phyloP scores from a whole-genome alignment of 2,113 vertebrate genomes.

The Actinemys pallida region DNA sequence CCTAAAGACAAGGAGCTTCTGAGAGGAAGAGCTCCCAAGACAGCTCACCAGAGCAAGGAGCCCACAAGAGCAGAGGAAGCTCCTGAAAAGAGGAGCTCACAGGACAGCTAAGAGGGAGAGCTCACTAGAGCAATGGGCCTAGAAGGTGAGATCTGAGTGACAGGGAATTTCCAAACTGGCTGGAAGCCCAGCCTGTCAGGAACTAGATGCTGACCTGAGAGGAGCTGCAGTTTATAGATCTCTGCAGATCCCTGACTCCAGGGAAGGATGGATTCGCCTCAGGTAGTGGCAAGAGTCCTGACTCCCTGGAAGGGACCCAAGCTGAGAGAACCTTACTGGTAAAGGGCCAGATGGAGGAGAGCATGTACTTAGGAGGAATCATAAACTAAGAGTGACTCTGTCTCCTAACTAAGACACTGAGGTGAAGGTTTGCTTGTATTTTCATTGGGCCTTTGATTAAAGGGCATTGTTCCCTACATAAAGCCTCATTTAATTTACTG shows the following conservation, averaged over 20 bases:
- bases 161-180: neutral
- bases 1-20: neutral
- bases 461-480: neutral
- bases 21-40: neutral
- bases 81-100: neutral
- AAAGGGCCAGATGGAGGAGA: neutral
- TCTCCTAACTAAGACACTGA: neutral
- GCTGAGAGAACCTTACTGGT: no score
- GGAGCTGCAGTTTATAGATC: neutral
- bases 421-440: neutral
- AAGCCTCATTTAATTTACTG: neutral
- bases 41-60: no score
- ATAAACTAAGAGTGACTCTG: neutral
- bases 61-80: neutral
- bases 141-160: no score
- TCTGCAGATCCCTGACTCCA: neutral
- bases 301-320: neutral
- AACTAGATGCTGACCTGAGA: neutral
- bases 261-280: neutral
- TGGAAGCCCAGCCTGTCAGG: neutral
- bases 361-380: neutral
- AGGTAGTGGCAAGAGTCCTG: neutral
- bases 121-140: no score
- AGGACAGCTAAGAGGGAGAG: no score
- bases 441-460: neutral